A percentile compares a stretch with the other conserved stretches of the same genome.
phyloP scores from a whole-genome alignment of 2,113 vertebrate species.

The Candoia aspera region DNA sequence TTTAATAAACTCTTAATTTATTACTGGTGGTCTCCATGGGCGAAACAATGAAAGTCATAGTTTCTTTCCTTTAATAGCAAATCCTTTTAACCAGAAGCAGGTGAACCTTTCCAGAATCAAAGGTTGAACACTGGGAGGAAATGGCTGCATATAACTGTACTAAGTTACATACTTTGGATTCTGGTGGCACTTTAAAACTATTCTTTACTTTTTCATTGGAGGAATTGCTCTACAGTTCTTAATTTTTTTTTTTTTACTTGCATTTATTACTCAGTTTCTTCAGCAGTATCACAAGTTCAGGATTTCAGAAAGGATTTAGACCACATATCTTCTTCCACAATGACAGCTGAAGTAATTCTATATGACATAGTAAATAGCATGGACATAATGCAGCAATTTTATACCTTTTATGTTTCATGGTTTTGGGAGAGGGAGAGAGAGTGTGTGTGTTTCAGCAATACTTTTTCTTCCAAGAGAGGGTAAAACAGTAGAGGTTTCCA shows the following conservation, averaged over 20 bases:
- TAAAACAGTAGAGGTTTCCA: no score
- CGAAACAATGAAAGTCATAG: neutral
- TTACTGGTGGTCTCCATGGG: fast-evolving
- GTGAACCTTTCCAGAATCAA: neutral
- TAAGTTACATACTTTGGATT: neutral
- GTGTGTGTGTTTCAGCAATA: no score
- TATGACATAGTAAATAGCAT: conserved; percentile 1
- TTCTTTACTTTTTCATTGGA: neutral
- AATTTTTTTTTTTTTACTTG: neutral
- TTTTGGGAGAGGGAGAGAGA: neutral
- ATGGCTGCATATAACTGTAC: conserved; percentile 1
- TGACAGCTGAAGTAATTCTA: conserved; percentile 9
- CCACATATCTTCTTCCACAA: neutral
- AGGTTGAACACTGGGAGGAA: neutral
- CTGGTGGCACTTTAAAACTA: neutral
- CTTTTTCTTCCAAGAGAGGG: no score
- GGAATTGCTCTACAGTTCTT: fast-evolving
- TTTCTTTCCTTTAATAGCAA: neutral
- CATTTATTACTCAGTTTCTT: fast-evolving
- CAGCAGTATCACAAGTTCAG: neutral
- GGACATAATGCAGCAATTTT: neutral
- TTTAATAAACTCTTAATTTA: neutral
- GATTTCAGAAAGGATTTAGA: neutral
- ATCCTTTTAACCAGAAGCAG: neutral
- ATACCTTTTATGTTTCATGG: neutral